Evolutionary conservation across 2,113 vertebrate genomes (phyloP), one percentile per base, ranked within the genome.

Genomic region (Campylomormyrus numenius): DNA sequence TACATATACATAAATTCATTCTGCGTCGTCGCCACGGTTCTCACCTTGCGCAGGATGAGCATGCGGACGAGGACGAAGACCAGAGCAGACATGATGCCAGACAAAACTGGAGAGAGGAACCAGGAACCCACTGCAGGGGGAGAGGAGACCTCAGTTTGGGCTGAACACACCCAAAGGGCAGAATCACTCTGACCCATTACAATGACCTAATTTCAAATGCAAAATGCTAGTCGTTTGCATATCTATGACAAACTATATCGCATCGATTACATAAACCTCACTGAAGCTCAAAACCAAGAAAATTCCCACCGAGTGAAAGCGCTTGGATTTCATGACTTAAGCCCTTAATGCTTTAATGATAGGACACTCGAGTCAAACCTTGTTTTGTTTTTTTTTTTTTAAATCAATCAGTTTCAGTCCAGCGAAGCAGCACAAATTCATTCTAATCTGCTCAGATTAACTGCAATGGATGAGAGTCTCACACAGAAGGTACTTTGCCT

Each of bases 71-170:
- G 93, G 95, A 97, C 98, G 95, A 99, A 99, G 74, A 99, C 95
- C 91, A 97, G 0, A 35, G 94, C 98, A 88, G 98, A 99, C 97
- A 97, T 99, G 90, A 98, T 94, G 88, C 98, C 98, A 42, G 98
- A 99, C 84, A 99, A 96, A 77, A 99, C 96, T 1, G 98, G 98
- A 0, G 98, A 99, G 91, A 99, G 94, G 94, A 99, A 99, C 98
- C 98, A 99, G 90, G 98, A 99, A 88, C 92, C 92, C 94, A 99
- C 98, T 99, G 94, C 45, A 91, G 89, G 92, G 58, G 87, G 87
- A 7, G 88, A 2, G 11, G 84, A n/a, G 8, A 89, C 9, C 0
- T 85, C 45, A 85, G 46, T 49, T n/a, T 85, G 24, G 46, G 27
- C n/a, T 70, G n/a, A 70, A 31, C 62, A 66, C 8, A 62, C 21